Base-by-base conservation (phyloP, 2,113 vertebrate species). In the Guaruba guarouba region DNA sequence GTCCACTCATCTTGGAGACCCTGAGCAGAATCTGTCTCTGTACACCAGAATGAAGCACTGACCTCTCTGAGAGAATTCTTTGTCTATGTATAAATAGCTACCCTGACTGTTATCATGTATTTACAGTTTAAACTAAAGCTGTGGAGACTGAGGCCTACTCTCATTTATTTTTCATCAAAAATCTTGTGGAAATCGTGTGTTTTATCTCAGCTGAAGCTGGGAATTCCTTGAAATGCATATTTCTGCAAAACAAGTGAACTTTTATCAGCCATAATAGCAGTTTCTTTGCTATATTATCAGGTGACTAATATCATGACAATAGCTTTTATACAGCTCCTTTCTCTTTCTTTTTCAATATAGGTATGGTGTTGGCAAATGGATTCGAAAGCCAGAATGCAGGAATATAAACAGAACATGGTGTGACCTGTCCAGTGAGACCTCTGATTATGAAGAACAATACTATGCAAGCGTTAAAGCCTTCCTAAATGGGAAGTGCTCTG, bases 361-460 rank as follows among this genome's bases (percentile, higher is more conserved):
- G 91, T 99, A 99, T 0, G 99, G 99, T 4, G 96, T 98, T 81
- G 96, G 95, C 54, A 96, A 95, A 41, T 99, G 99, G 99, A 98
- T 98, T 86, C 84, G 83, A 39, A 98, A 98, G 94, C 33, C 46
- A 11, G 96, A 97, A 52, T 99, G 99, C 87, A 97, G 33, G 18
- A 91, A 98, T 64, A 97, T 98, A 59, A 95, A 17, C 17, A 96
- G 88, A 88, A 98, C 93, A 3, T 98, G 97, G 96, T 99, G 99
- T 75, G 99, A 99, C 92, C 98, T 99, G 83, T 99, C 98, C 82
- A 85, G 68, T 46, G 98, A 99, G 96, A 99, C 98, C 1, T 88
- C 91, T 67, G 97, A 99, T 90, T 91, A 96, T 0, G 95, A 98
- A 11, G 96, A 99, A 0, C 95, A 98, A 6, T 99, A 99, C 83